Base-by-base conservation (phyloP, 53 echinoderm and acorn worm genomes). In the Astropecten irregularis region DNA sequence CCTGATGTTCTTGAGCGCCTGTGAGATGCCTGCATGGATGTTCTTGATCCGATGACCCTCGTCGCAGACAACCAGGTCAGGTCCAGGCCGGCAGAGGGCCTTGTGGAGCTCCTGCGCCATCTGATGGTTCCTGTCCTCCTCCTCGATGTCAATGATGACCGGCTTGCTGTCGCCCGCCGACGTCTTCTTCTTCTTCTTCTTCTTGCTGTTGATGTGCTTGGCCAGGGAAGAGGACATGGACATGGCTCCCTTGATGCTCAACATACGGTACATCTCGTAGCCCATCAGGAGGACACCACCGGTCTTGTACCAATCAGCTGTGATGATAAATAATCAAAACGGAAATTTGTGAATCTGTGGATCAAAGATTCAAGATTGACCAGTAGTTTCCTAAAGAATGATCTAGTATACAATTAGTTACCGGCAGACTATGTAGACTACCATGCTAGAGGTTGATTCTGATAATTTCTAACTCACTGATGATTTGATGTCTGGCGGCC, bases 11-110 rank as follows among this genome's bases (percentile, higher is more conserved):
- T 96, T 96, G 5, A 96, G 88, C 15, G 97, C 89, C 56, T 96
- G 92, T 49, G 97, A 96, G 68, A 94, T 96, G 21, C 97, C 94
- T 49, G 97, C 97, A 11, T 92, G 88, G 37, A 89, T 94, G 52
- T 96, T 96, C 83, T 96, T 96, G 77, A 96, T 96, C 40, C 97
- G 63, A 52, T 96, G 97, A 16, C 97, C 97, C 63, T 96, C 97
- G 77, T 96, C 97, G 58, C 97, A 96, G n/a, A 96, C 88, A 8
- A 94, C 94, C 69, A 96, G 83, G 79, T 94, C 94, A 49, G 97
- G 97, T 29, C 96, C 97, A 34, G 93, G 97, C 47, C 88, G 71
- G 55, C 89, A 89, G 68, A 96, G 69, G 10, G 97, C 92, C 64
- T 48, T 55, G 74, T 74, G 57, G 2, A 74, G 16, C 26, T 63